Evolutionary conservation across 2,113 vertebrate species (phyloP), one percentile per base, ranked within the genome.

Genomic region (Phodopus roborovskii): DNA sequence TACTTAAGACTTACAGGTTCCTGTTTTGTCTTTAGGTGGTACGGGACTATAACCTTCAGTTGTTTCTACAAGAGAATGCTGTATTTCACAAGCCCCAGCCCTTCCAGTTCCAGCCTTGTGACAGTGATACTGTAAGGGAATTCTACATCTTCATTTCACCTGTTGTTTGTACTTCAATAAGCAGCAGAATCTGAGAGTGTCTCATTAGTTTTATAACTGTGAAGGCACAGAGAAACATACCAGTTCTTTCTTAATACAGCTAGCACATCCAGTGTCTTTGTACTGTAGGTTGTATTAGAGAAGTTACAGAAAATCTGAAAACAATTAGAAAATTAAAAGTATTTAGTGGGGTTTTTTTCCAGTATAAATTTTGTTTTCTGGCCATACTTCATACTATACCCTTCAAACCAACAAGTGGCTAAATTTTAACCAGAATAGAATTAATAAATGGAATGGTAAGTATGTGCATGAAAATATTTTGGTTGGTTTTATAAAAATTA

Each of bases 31-130:
- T 97, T 36, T 98, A 99, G 99, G 99, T 99, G 98, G 99, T 99
- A 97, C 98, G 99, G 97, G 99, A 99, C 97, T 99, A 99, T 98
- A 99, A 99, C 95, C 99, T 99, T 60, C 99, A 99, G 98, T 98
- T 99, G 94, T 99, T 99, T 95, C 90, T 99, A 90, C 99, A 99
- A 98, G 99, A 99, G 97, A 99, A 99, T 96, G 98, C 99, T 0
- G 99, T 99, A 84, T 99, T 99, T 97, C 99, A 99, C 98, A 99
- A 99, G 98, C 99, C 99, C 4, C 99, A 99, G 92, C 99, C 99
- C 66, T 99, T 99, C 98, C 99, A 99, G 98, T 99, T 99, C 98
- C 99, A 99, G 97, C 99, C 99, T 0, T 99, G 99, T 13, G 99
- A 99, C 97, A 99, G 99, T 13, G 99, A 99, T 98, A 99, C 97